Conservation (phyloP, 2,888 invertebrate genomes). For the Catonia carolina region DNA sequence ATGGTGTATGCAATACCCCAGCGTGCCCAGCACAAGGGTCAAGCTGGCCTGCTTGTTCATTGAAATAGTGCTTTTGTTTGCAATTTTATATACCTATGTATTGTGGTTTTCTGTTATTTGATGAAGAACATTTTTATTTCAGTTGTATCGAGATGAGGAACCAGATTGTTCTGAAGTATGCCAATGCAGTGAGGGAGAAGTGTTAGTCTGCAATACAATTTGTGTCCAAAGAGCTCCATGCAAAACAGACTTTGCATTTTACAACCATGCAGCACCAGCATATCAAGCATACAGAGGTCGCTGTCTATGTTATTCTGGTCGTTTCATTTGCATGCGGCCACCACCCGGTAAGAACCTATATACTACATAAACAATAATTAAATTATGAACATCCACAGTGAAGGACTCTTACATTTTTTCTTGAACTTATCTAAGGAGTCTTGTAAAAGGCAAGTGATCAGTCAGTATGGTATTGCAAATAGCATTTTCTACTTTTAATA, state of each 20-base stretch:
- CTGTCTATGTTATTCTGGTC: slow-evolving; percentile 85
- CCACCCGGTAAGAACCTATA: slow-evolving; percentile 57
- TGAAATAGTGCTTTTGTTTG: too few relatives aligned
- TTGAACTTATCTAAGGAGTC: too few relatives aligned
- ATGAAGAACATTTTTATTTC: too few relatives aligned
- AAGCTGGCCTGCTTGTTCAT: too few relatives aligned
- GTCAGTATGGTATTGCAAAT: too few relatives aligned
- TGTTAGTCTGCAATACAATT: slow-evolving; percentile 78
- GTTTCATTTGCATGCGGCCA: slow-evolving; percentile 88
- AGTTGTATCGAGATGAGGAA: slow-evolving; percentile 78
- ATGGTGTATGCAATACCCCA: too few relatives aligned
- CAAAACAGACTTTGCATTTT: slow-evolving; percentile 80
- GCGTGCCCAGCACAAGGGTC: too few relatives aligned
- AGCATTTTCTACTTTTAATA: too few relatives aligned
- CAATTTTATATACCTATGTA: too few relatives aligned
- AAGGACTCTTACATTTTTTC: neutral
- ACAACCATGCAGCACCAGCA: slow-evolving; percentile 83
- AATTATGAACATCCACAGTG: neutral
- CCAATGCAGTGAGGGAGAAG: slow-evolving; percentile 70
- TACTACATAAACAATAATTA: neutral
- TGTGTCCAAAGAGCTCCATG: slow-evolving; percentile 83
- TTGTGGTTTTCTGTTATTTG: too few relatives aligned
- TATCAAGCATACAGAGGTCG: slow-evolving; percentile 84
- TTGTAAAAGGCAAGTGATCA: too few relatives aligned
- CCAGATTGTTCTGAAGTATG: slow-evolving; percentile 87